These are phyloP conservation scores for Formica selysi DNA, from an alignment of 1,140 invertebrate species.

Conservation along the genomic window DNA sequence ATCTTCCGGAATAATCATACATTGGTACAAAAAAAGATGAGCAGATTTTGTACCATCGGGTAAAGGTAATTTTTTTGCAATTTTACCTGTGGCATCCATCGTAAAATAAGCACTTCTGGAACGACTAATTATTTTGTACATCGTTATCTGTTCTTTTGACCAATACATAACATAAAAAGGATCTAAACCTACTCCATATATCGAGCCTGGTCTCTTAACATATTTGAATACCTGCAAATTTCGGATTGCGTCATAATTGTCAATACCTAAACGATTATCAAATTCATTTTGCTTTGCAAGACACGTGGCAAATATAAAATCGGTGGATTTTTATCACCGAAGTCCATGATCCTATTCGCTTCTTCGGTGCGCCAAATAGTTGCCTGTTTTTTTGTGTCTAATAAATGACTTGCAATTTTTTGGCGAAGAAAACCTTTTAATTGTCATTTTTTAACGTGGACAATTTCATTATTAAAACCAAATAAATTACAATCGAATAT, in stretches of 20 bases:
- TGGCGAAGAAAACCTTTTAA: background rate
- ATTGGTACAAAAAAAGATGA: no score
- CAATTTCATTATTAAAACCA: no score
- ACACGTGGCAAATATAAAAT: background rate
- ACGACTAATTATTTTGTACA: no score
- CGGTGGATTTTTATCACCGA: slow-evolving; percentile 1
- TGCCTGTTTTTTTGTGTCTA: background rate
- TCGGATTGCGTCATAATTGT: background rate
- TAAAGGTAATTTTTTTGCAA: no score
- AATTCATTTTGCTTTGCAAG: background rate
- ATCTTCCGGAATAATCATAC: no score
- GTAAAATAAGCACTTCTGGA: no score
- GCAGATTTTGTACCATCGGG: no score
- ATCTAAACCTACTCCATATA: slow-evolving; percentile 3
- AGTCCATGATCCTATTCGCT: background rate
- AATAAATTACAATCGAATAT: no score
- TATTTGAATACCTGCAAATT: slow-evolving; percentile 20
- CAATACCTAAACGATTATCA: background rate
- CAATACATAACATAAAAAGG: background rate
- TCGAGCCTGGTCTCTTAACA: background rate
- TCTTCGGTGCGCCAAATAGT: background rate
- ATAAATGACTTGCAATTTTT: background rate
- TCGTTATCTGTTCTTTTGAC: no score
- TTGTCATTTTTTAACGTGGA: no score
- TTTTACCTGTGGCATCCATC: no score